phyloP scores from a whole-genome alignment of 2,797 vertebrate species.

The Megaceryle alcyon region DNA sequence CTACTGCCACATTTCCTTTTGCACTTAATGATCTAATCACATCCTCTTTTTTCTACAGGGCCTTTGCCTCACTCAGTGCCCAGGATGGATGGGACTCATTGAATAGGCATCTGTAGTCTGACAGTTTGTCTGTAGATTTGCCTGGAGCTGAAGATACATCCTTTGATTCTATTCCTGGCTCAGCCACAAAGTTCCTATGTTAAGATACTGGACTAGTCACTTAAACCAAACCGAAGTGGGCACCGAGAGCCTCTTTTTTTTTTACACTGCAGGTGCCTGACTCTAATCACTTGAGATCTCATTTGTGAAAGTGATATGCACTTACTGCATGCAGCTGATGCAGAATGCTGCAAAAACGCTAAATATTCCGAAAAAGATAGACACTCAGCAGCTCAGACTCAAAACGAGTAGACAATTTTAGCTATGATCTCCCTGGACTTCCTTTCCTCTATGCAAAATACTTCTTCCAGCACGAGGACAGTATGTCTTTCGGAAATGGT shows the following conservation, averaged over 20 bases:
- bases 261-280: not conserved
- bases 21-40: slow-evolving; percentile 45
- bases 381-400: not conserved
- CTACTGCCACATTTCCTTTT: slow-evolving; percentile 5
- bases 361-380: not conserved
- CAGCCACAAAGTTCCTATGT: slow-evolving; percentile 8
- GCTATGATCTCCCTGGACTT: not conserved
- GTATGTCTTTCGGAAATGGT: not conserved
- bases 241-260: not conserved
- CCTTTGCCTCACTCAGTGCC: slow-evolving; percentile 29
- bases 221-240: not conserved
- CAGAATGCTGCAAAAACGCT: not conserved
- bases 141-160: slow-evolving; percentile 31
- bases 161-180: slow-evolving; percentile 25
- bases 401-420: not conserved
- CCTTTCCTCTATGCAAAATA: not conserved
- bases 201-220: not conserved
- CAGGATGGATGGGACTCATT: slow-evolving; percentile 43
- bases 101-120: slow-evolving; percentile 36
- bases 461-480: not conserved
- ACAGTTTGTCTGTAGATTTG: slow-evolving; percentile 36
- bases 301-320: not conserved
- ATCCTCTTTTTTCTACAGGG: slow-evolving; percentile 37
- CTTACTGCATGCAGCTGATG: not conserved
- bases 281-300: not conserved